phyloP scores from a whole-genome alignment of 2,113 vertebrate genomes.

The Myrmophylax atrothorax region DNA sequence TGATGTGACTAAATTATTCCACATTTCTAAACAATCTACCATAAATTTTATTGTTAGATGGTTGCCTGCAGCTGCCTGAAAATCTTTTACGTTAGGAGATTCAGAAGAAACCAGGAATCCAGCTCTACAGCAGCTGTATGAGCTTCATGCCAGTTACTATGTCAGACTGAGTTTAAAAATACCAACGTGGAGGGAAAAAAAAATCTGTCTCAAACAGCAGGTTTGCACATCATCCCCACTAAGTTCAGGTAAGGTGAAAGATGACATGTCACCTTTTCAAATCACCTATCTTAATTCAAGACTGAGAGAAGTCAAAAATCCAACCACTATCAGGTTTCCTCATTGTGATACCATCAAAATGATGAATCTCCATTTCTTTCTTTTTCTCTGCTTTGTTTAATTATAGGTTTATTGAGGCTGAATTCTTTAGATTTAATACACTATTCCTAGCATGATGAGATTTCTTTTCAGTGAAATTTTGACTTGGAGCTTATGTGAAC shows the following conservation, averaged over 20 bases:
- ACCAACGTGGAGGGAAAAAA: not conserved
- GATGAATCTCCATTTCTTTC: not conserved
- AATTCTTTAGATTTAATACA: not conserved
- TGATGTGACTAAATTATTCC: not conserved
- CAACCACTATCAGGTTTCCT: not conserved
- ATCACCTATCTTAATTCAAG: not conserved
- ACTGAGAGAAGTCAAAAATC: not conserved
- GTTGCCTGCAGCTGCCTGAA: not conserved
- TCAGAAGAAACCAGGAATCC: not conserved
- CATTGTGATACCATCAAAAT: not conserved
- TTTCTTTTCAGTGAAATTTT: not conserved
- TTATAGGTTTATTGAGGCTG: not conserved
- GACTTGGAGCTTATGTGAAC: not conserved
- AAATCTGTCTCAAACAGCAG: not conserved
- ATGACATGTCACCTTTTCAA: not conserved
- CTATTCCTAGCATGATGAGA: not conserved
- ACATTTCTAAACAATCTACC: constrained; percentile 10
- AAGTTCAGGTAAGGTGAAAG: not conserved
- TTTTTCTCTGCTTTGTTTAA: not conserved
- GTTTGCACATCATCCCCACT: not conserved
- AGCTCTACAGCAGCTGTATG: not conserved
- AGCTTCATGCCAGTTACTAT: not conserved
- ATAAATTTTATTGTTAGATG: not conserved
- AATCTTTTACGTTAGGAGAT: not conserved
- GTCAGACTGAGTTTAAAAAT: not conserved